These are phyloP conservation scores for Phoenoteleia sp. DNA, from an alignment of 2,888 invertebrate species.

Conservation along the genomic window DNA sequence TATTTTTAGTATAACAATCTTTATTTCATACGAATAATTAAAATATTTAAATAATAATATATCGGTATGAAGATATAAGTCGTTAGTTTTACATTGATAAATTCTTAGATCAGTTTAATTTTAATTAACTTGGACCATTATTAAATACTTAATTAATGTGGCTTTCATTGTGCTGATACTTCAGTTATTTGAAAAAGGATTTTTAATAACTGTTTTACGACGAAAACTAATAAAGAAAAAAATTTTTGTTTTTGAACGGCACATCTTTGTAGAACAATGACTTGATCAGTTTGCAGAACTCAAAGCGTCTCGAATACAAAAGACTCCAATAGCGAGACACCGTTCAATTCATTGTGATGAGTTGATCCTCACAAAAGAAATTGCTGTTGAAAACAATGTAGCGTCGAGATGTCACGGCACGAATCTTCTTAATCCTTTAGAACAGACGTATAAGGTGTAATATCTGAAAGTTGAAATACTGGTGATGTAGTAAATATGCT, in stretches of 20 bases:
- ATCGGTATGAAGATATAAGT: too few relatives aligned
- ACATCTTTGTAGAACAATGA: conserved; percentile 9
- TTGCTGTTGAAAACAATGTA: conserved; percentile 57
- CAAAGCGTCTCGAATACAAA: conserved; percentile 12
- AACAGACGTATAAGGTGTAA: conserved; percentile 20
- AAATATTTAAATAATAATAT: too few relatives aligned
- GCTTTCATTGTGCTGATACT: too few relatives aligned
- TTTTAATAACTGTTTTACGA: neutral
- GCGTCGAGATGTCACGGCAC: conserved; percentile 55
- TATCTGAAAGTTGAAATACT: conserved; percentile 29
- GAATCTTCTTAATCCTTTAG: conserved; percentile 39
- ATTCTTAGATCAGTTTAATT: too few relatives aligned
- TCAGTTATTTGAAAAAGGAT: neutral
- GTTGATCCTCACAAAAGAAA: conserved; percentile 57
- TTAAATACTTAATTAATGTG: too few relatives aligned
- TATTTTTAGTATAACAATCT: neutral
- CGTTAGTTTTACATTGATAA: neutral
- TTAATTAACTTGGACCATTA: too few relatives aligned
- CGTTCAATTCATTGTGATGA: conserved; percentile 47
- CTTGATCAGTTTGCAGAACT: conserved; percentile 28
- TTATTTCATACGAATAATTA: too few relatives aligned
- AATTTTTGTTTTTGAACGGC: neutral
- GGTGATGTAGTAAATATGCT: conserved; percentile 44
- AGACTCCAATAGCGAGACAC: conserved; percentile 35
- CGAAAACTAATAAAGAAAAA: neutral